A percentile compares a stretch with the other conserved stretches of the same genome.
Conservation (phyloP, 2,797 vertebrate genomes). For the Mareca penelope region DNA sequence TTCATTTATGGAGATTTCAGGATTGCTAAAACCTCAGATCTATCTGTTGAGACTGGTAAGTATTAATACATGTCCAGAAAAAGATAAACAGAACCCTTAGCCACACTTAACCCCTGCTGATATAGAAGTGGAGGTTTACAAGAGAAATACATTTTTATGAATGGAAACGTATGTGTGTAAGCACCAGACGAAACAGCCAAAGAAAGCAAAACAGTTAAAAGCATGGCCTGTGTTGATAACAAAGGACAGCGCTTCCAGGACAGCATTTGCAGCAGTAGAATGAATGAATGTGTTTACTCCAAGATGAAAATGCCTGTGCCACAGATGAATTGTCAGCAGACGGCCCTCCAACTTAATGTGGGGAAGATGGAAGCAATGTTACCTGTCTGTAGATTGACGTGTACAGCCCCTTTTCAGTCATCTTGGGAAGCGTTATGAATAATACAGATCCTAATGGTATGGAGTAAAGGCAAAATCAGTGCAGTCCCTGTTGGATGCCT, state of each 20-base stretch:
- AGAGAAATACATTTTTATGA: background rate
- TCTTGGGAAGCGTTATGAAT: background rate
- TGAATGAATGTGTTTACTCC: background rate
- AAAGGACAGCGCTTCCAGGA: background rate
- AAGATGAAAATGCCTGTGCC: background rate
- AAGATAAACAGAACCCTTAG: background rate
- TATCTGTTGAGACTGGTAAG: background rate
- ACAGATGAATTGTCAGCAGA: background rate
- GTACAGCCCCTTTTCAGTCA: background rate
- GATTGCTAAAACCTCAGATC: background rate
- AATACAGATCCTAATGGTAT: background rate
- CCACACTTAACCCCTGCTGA: background rate
- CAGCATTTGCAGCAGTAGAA: background rate
- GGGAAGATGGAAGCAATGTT: background rate
- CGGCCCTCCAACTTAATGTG: background rate
- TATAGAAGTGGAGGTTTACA: background rate
- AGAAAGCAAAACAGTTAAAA: background rate
- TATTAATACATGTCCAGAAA: background rate
- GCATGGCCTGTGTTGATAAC: background rate
- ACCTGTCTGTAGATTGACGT: rapidly evolving
- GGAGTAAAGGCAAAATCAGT: background rate
- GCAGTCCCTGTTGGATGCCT: background rate
- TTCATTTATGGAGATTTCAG: background rate
- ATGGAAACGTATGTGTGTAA: background rate
- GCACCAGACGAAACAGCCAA: background rate